phyloP scores from a whole-genome alignment of 2,888 invertebrate species.

The Gonocerus acuteangulatus region DNA sequence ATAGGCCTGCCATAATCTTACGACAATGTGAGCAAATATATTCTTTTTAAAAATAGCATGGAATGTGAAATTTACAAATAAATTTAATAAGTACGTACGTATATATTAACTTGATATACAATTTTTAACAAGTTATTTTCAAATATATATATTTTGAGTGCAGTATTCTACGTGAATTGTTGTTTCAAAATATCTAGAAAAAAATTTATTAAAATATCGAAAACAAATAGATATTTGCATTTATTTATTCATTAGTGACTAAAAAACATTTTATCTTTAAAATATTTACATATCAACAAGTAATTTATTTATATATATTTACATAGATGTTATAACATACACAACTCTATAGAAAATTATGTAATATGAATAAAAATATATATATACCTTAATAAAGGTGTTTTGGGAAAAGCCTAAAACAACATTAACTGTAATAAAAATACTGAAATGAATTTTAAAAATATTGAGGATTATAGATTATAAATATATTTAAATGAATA shows the following conservation, averaged over 20 bases:
- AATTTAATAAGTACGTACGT: neutral
- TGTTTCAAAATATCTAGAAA: too few species aligned
- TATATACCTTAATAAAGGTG: neutral
- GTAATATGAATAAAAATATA: neutral
- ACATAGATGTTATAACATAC: neutral
- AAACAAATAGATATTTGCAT: neutral
- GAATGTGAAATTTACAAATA: neutral
- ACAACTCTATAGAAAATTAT: conserved; percentile 1
- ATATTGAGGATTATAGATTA: neutral
- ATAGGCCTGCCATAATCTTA: conserved; percentile 13
- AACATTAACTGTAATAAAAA: neutral
- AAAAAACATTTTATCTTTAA: neutral
- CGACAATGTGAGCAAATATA: conserved; percentile 15
- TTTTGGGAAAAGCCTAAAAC: neutral
- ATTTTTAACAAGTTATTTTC: neutral
- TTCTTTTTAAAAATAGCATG: neutral
- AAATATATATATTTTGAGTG: too few species aligned
- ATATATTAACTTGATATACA: neutral
- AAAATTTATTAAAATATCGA: neutral
- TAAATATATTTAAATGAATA: neutral
- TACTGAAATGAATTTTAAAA: neutral
- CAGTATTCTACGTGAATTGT: too few species aligned
- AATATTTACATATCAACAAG: neutral
- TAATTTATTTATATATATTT: neutral
- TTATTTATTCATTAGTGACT: neutral